These are phyloP conservation scores for Cladorhizidae sp. DNA, from an alignment of 37 sponge, comb jelly and placozoan species.

Conservation along the genomic window DNA sequence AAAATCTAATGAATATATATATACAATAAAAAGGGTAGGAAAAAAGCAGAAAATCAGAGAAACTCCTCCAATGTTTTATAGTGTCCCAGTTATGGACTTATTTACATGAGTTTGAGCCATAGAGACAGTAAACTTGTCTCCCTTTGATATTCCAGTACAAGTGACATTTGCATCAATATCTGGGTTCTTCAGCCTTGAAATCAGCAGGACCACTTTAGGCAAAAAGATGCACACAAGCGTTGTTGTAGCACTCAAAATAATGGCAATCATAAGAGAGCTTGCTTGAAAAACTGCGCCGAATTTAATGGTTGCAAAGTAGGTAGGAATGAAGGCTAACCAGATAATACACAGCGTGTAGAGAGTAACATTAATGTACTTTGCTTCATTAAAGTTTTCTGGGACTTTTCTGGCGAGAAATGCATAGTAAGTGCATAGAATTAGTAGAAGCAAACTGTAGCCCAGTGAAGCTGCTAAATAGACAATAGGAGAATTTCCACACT, in stretches of 20 bases:
- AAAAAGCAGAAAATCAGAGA: too few species aligned
- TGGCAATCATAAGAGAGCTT: constrained; percentile 39
- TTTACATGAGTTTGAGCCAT: too few species aligned
- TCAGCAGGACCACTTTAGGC: constrained; percentile 37
- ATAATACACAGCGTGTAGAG: constrained; percentile 38
- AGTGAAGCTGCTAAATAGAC: constrained; percentile 17
- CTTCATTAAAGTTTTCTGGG: constrained; percentile 71
- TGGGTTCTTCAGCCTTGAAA: background rate
- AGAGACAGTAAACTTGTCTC: too few species aligned
- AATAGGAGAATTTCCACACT: constrained; percentile 33
- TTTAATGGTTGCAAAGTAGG: constrained; percentile 29
- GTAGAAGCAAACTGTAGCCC: constrained; percentile 40
- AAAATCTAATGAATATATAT: too few species aligned
- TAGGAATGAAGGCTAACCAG: constrained; percentile 73
- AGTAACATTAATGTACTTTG: constrained; percentile 59
- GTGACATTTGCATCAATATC: background rate
- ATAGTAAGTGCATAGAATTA: constrained; percentile 52
- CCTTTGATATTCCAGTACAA: too few species aligned
- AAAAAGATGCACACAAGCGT: constrained; percentile 45
- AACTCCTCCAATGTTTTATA: too few species aligned
- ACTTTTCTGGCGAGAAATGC: constrained; percentile 62
- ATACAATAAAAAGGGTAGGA: too few species aligned
- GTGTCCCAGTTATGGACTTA: too few species aligned
- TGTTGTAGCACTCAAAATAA: constrained; percentile 56
- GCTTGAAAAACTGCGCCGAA: constrained; percentile 22